Base-by-base conservation (phyloP, 1,140 invertebrate species). In the Battus philenor region DNA sequence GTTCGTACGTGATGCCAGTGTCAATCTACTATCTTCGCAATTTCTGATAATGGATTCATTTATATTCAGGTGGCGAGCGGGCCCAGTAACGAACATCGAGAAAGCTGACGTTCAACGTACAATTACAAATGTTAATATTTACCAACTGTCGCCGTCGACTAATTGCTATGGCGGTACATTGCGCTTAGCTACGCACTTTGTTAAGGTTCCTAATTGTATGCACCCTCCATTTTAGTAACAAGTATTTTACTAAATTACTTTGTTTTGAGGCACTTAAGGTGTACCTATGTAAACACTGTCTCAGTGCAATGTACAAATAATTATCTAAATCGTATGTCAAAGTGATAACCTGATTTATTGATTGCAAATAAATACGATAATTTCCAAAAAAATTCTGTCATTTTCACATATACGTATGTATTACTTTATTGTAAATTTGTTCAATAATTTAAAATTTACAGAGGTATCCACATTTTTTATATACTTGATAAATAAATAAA, bases 61-160 rank as follows among this genome's bases (percentile, higher is more conserved):
- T 81, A 77, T 83, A 81, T 83, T 83, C 79, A 68, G 73, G 61
- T 65, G 68, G 68, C 73, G 68, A 73, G 68, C 72, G 65, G 59
- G 49, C 51, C 70, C 68, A 68, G 73, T 83, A 83, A 83, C 75
- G 75, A 81, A 81, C 72, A 78, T 76, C 64, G 63, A 60, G 69
- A 68, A 54, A 67, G 63, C 76, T 75, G 67, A 73, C 68, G 69
- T 70, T 70, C 65, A 67, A 63, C 45, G 70, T 76, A 79, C 73
- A 83, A 79, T 83, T 80, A 81, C 68, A 59, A 76, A 65, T 74
- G 77, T 74, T 80, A 80, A 83, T 83, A 83, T 83, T 81, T 83
- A 79, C 73, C 76, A 70, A 67, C 75, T 70, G 73, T 72, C 69
- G 69, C 72, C 65, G 56, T 33, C 55, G 67, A 68, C 68, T 83